phyloP scores from a whole-genome alignment of 2,797 vertebrate genomes.

The Staurois parvus region DNA sequence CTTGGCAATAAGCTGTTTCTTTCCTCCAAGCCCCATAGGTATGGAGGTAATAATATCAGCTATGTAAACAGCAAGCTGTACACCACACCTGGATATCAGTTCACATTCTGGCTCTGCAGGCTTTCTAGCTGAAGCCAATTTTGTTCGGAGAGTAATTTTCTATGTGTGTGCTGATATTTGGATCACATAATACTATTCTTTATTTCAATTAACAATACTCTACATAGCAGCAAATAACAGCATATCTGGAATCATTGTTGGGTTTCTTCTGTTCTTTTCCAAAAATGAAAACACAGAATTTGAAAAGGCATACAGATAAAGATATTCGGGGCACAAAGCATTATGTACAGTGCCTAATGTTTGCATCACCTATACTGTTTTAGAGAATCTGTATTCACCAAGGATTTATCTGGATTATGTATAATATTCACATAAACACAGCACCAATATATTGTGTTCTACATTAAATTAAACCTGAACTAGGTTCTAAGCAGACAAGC shows the following conservation, averaged over 20 bases:
- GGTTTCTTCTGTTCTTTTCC: background rate
- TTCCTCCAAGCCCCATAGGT: constrained; percentile 60
- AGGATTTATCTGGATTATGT: background rate
- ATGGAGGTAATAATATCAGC: constrained; percentile 64
- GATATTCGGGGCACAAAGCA: background rate
- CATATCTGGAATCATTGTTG: background rate
- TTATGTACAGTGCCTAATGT: background rate
- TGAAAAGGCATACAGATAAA: background rate
- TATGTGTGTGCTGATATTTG: constrained; percentile 12
- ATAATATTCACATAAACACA: background rate
- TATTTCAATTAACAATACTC: background rate
- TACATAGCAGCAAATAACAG: background rate
- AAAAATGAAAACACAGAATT: background rate
- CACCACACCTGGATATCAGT: constrained; percentile 67
- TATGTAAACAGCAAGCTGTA: constrained; percentile 67
- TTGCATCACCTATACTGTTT: background rate
- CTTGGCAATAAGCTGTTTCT: constrained; percentile 52
- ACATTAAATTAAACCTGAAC: background rate
- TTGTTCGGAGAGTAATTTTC: constrained; percentile 49
- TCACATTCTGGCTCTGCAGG: constrained; percentile 57
- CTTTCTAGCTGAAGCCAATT: constrained; percentile 66
- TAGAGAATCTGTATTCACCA: background rate
- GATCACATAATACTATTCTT: background rate
- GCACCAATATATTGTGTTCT: background rate
- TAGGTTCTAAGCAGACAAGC: no score